Evolutionary conservation across 2,888 invertebrate genomes (phyloP), one percentile per base, ranked within the genome.

Genomic region (Diaperis boleti): DNA sequence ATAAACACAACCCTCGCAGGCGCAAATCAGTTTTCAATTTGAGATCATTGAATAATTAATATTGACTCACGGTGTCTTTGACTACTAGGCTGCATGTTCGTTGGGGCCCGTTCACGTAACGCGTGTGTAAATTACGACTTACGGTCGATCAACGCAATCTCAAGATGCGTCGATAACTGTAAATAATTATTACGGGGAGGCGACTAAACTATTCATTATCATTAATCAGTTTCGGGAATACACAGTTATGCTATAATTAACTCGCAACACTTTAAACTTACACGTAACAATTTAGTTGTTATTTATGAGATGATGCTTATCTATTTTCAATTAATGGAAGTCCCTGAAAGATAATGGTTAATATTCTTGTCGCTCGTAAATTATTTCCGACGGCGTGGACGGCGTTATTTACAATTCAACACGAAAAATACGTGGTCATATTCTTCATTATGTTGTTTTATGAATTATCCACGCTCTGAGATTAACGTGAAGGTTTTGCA

Each of bases 11-110:
- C 74, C 71, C 74, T 73, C 74, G 71, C 72, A 71, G 68, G 73
- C 73, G 71, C 74, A 77, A 77, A 78, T 76, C 73, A 78, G 72
- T 78, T 78, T 78, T 77, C 77, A 77, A 78, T 78, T 77, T 75
- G 74, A 72, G 76, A 74, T 76, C 76, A 76, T 76, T 75, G 76
- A 75, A 78, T 79, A 78, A 79, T 78, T 78, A 77, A 78, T 78
- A 77, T 76, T 74, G 77, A 74, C 75, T 78, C 72, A 66, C 71
- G 68, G 69, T 74, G 72, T 74, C 74, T 72, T 69, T 64, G 62
- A 68, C 73, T 69, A 71, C 72, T 74, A 74, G n/a, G 68, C 69
- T 66, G 71, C 71, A 71, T n/a, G n/a, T n/a, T n/a, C n/a, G n/a
- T n/a, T n/a, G n/a, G n/a, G n/a, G n/a, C n/a, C n/a, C n/a, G n/a